Evolutionary conservation across 2,113 vertebrate species (phyloP), one percentile per base, ranked within the genome.

Genomic region (Macquaria australasica): DNA sequence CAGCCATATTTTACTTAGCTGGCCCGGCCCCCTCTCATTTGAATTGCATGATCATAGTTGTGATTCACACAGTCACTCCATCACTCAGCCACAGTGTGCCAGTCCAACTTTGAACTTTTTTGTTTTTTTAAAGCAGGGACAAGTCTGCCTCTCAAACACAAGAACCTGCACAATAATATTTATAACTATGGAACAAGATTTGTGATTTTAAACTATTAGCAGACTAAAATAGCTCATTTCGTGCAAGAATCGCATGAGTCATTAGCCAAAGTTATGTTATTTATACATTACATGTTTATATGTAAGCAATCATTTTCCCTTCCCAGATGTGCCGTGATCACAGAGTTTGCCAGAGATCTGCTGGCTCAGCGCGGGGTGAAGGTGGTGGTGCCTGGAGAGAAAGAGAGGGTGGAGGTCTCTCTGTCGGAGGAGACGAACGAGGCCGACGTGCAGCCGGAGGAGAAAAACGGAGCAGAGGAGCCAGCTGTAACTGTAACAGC

Each of bases 311-410:
- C 0, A 25, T 15, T 12, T 31, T 59, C 5, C 1, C 25, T 3
- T 18, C 25, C 56, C 93, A 99, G 98, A 62, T 98, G 97, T 87
- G 97, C 98, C 0, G 97, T 98, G 80, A 81, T 98, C 84, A 98
- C 98, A 0, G 97, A 99, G 91, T 99, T 97, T 82, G 95, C 96
- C 7, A 95, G 97, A 59, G 95, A 97, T 41, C 83, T 96, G 66
- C 95, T 99, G 83, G 89, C 83, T 56, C 90, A 95, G 62, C 97
- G 96, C 66, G 97, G 97, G 25, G 94, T 98, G 76, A 94, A 81
- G 96, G 92, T 97, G 74, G 77, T 95, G 78, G 95, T 97, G 14
- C 97, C 97, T 0, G 97, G 97, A 8, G 97, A 98, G 90, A 93
- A 95, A 67, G 95, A 96, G 14, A 91, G 95, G 69, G 91, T 95